Conservation (phyloP, 2,888 invertebrate genomes). For the Acanthopleura granulata region DNA sequence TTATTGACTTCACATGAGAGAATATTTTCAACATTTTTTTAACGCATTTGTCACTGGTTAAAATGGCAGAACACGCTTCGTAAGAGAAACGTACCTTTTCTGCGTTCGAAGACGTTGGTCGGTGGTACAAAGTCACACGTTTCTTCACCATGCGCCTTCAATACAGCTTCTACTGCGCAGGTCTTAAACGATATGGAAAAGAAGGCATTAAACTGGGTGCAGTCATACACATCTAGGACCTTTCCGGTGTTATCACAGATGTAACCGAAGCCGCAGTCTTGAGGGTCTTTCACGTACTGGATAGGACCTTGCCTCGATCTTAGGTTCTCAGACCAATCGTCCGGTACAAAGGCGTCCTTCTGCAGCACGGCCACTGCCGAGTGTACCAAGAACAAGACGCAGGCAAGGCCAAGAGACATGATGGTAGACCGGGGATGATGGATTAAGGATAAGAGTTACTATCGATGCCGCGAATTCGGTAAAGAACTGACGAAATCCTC, state of each 20-base stretch:
- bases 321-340: not conserved
- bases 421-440: too few relatives aligned
- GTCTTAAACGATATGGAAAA: not conserved
- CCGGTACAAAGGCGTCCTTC: not conserved
- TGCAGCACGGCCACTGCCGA: too few relatives aligned
- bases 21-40: too few relatives aligned
- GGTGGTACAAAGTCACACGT: not conserved
- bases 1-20: too few relatives aligned
- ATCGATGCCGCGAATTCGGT: too few relatives aligned
- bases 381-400: too few relatives aligned
- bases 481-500: too few relatives aligned
- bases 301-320: not conserved
- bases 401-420: too few relatives aligned
- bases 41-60: too few relatives aligned
- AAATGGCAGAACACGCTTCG: too few relatives aligned
- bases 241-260: not conserved
- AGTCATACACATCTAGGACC: constrained; percentile 1
- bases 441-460: too few relatives aligned
- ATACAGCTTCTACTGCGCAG: not conserved
- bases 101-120: not conserved
- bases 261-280: constrained; percentile 12
- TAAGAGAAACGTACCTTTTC: not conserved
- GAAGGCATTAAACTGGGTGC: not conserved
- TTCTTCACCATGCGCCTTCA: not conserved
- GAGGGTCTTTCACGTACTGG: not conserved